Evolutionary conservation across 35 echinoderm and acorn worm species (phyloP).

Genomic region (Lytechinus pictus): DNA sequence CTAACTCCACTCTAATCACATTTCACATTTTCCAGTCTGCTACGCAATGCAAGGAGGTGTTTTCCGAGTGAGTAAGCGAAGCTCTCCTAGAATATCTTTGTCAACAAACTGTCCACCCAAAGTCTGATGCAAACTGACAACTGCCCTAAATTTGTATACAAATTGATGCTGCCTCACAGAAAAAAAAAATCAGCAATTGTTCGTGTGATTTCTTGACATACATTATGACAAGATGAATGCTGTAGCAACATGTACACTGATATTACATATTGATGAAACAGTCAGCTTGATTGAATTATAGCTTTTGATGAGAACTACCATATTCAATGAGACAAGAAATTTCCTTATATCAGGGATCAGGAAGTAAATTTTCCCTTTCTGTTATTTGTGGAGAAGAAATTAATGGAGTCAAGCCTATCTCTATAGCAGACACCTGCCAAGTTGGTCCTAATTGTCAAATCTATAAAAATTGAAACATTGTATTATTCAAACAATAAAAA

Average conservation of each 20-base stretch:
- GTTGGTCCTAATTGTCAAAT: too few relatives aligned
- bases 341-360: not conserved
- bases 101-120: not conserved
- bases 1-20: not conserved
- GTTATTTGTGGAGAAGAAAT: too few relatives aligned
- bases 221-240: not conserved
- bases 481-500: too few relatives aligned
- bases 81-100: not conserved
- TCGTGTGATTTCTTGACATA: not conserved
- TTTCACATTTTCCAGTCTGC: constrained; percentile 11
- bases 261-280: not conserved
- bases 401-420: too few relatives aligned
- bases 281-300: not conserved
- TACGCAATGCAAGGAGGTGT: not conserved
- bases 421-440: too few relatives aligned
- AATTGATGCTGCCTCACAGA: not conserved
- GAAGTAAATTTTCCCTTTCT: not conserved
- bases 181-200: not conserved
- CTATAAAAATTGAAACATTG: too few relatives aligned
- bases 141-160: not conserved
- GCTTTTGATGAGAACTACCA: not conserved
- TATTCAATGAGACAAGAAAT: not conserved
- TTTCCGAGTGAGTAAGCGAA: not conserved
- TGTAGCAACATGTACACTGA: not conserved
- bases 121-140: not conserved